Percentiles rank a stretch among this genome's conserved stretches.
phyloP scores from a whole-genome alignment of 2,888 invertebrate species.

The Schizotus pectinicornis region DNA sequence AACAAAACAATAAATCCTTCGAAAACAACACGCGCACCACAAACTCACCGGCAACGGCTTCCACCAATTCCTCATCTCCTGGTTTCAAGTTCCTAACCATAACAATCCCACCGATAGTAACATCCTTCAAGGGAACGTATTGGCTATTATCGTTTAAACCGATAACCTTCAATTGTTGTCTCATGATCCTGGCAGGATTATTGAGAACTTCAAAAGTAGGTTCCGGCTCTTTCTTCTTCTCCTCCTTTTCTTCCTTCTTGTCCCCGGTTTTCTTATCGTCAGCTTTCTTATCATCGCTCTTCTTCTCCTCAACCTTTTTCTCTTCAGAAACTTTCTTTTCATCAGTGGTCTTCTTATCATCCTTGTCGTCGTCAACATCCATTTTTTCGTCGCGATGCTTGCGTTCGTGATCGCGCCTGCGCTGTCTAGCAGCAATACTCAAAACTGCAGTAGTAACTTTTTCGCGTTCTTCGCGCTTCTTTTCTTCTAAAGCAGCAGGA shows the following conservation, averaged over 20 bases:
- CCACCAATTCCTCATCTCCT: conserved; percentile 83
- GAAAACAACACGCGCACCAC: not conserved
- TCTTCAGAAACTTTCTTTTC: conserved; percentile 49
- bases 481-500: conserved; percentile 95
- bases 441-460: conserved; percentile 97
- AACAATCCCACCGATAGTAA: conserved; percentile 94
- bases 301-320: conserved; percentile 51
- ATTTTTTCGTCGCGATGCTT: conserved; percentile 73
- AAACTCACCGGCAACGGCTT: conserved; percentile 77
- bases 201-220: conserved; percentile 88
- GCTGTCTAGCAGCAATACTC: conserved; percentile 93
- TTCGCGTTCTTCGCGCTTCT: conserved; percentile 97
- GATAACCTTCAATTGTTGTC: conserved; percentile 84
- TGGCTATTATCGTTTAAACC: conserved; percentile 80
- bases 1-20: conserved; percentile 20
- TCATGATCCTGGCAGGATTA: conserved; percentile 94
- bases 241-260: conserved; percentile 62
- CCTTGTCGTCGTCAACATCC: conserved; percentile 71
- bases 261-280: conserved; percentile 56
- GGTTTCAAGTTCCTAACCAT: conserved; percentile 88
- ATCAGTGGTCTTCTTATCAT: conserved; percentile 31
- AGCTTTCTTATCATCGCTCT: conserved; percentile 41
- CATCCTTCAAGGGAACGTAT: conserved; percentile 88
- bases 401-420: conserved; percentile 80
- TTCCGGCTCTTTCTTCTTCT: conserved; percentile 85